phyloP scores from a whole-genome alignment of 1,140 invertebrate genomes.

The Vanessa atalanta region DNA sequence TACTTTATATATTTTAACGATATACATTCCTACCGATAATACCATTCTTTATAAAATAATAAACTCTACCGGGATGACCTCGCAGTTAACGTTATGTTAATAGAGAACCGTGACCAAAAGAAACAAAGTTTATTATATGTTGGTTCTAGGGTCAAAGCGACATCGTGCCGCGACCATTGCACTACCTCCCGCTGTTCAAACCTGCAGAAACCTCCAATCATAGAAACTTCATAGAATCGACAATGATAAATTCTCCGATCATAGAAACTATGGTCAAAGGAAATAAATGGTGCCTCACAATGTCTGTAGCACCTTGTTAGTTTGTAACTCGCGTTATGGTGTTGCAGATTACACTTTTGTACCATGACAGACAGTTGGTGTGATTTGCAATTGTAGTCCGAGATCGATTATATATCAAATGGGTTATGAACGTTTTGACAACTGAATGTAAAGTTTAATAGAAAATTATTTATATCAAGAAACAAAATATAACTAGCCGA shows the following conservation, averaged over 20 bases:
- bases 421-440: slow-evolving; percentile 4
- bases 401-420: slow-evolving; percentile 17
- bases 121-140: slow-evolving; percentile 16
- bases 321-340: slow-evolving; percentile 3
- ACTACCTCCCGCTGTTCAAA: slow-evolving; percentile 42
- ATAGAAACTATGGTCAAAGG: slow-evolving; percentile 15
- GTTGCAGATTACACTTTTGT: slow-evolving; percentile 28
- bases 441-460: slow-evolving; percentile 9
- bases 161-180: slow-evolving; percentile 66
- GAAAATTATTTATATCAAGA: neutral
- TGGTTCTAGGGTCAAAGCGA: slow-evolving; percentile 50
- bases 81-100: slow-evolving; percentile 15
- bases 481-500: neutral
- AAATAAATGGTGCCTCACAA: slow-evolving; percentile 31
- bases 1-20: too few species aligned
- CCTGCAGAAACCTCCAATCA: slow-evolving; percentile 37
- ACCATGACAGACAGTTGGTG: slow-evolving; percentile 21
- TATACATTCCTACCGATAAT: neutral
- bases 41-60: neutral
- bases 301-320: slow-evolving; percentile 30
- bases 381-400: slow-evolving; percentile 24
- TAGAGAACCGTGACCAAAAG: slow-evolving; percentile 19
- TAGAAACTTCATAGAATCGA: slow-evolving; percentile 36
- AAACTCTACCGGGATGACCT: neutral
- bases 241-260: slow-evolving; percentile 30